phyloP scores from a whole-genome alignment of 1,140 invertebrate genomes.

The Lamellibrachia luymesi region DNA sequence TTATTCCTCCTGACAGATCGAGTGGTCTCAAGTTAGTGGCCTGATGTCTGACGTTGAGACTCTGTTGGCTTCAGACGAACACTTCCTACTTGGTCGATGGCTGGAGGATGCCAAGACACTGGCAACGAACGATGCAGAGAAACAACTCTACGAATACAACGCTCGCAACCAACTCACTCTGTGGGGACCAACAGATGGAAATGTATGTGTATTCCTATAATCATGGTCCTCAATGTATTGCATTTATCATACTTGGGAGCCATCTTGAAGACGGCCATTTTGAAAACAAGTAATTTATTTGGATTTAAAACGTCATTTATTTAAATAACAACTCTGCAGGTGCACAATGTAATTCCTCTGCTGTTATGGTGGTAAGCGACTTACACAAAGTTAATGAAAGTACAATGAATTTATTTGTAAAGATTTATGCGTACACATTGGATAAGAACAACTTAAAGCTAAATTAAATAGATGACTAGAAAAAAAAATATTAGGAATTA shows the following conservation, averaged over 20 bases:
- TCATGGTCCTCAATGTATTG: not conserved
- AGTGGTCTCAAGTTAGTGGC: slow-evolving; percentile 47
- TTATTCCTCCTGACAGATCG: not conserved
- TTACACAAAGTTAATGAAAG: not conserved
- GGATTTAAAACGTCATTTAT: not conserved
- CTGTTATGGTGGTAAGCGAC: not conserved
- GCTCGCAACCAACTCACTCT: slow-evolving; percentile 88
- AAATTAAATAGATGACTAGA: not conserved
- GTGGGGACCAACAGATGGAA: slow-evolving; percentile 79
- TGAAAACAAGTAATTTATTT: not conserved
- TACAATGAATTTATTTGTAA: not conserved
- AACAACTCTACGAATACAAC: slow-evolving; percentile 73
- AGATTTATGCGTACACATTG: not conserved
- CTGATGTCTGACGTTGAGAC: slow-evolving; percentile 69
- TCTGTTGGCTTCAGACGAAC: slow-evolving; percentile 67
- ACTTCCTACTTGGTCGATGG: slow-evolving; percentile 76
- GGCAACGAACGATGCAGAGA: slow-evolving; percentile 58
- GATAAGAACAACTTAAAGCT: not conserved
- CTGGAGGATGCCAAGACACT: slow-evolving; percentile 66
- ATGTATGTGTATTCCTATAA: slow-evolving; percentile 46
- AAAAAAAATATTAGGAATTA: not conserved
- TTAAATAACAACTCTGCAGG: not conserved
- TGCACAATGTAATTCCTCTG: not conserved
- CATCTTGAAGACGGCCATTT: not conserved
- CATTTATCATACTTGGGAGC: not conserved